Base-by-base conservation (phyloP, 2,797 vertebrate species). In the Eulemur albifrons region DNA sequence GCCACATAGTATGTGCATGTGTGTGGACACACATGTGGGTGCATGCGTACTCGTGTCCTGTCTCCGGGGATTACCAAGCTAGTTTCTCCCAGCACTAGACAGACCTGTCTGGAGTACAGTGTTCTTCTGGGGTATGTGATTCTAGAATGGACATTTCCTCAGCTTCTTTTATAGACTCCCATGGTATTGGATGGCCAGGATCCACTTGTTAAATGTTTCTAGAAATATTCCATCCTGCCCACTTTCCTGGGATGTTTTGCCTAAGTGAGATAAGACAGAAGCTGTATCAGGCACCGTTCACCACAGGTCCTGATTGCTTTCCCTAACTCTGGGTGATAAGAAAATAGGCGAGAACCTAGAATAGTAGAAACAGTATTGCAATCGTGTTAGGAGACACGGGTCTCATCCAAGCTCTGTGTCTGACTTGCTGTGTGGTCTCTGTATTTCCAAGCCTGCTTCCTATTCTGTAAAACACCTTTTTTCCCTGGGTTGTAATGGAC, bases 401-500 rank as follows among this genome's bases (percentile, higher is more conserved):
- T 52, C 65, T 85, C 45, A 38, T n/a, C 25, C 30, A n/a, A 32
- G 45, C 38, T 65, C 17, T 6, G 0, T 5, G n/a, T 75, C 80
- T 27, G 70, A 5, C 92, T 72, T 40, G 43, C 80, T 95, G 92
- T 93, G 96, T 93, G 96, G 86, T 93, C 94, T 90, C 59, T 77
- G 0, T 2, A 35, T 43, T 75, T 93, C 69, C 50, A 11, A 67
- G 57, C 50, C 82, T 90, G 85, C 63, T 97, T 95, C 82, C 82
- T 85, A 54, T 88, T 93, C 86, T 86, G 82, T 32, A 50, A 93
- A 92, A 90, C 92, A 70, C 45, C 63, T 70, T 80, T 84, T 61
- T 70, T n/a, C 15, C 38, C 70, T 40, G 57, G 23, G 61, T 90
- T 95, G 88, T 97, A 94, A 95, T 95, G 94, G 94, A 94, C 86